Conservation (phyloP, 2,113 vertebrate species). For the Poeciliopsis turrubarensis region DNA sequence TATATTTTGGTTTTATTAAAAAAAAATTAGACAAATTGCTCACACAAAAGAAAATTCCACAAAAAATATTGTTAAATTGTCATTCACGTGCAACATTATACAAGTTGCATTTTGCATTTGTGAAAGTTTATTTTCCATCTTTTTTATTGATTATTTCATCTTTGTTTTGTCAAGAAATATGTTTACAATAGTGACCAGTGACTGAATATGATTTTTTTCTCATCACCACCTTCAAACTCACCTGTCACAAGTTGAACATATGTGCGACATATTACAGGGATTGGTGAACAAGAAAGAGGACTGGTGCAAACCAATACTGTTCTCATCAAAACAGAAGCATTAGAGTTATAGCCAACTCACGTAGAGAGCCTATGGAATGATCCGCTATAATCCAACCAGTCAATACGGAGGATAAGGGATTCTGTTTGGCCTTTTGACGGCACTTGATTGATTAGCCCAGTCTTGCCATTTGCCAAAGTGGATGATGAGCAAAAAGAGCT, state of each 20-base stretch:
- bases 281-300: background rate
- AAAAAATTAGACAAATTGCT: too few relatives aligned
- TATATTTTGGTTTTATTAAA: too few relatives aligned
- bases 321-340: slow-evolving; percentile 29
- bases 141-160: background rate
- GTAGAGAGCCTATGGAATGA: slow-evolving; percentile 30
- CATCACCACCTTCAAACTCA: background rate
- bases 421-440: slow-evolving; percentile 69
- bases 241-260: background rate
- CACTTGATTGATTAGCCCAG: slow-evolving; percentile 70
- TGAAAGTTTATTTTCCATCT: background rate
- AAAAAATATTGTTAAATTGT: background rate
- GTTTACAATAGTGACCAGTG: background rate
- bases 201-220: background rate
- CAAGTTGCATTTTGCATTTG: background rate
- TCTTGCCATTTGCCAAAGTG: slow-evolving; percentile 72
- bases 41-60: too few relatives aligned
- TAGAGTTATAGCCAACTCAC: slow-evolving; percentile 58
- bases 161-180: background rate
- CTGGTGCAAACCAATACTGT: slow-evolving; percentile 16
- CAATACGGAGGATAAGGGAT: slow-evolving; percentile 52
- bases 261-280: slow-evolving; percentile 9
- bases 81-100: background rate
- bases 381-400: slow-evolving; percentile 59
- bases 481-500: slow-evolving; percentile 71